phyloP scores from a whole-genome alignment of 2,113 vertebrate species.

The Polyodon spathula region DNA sequence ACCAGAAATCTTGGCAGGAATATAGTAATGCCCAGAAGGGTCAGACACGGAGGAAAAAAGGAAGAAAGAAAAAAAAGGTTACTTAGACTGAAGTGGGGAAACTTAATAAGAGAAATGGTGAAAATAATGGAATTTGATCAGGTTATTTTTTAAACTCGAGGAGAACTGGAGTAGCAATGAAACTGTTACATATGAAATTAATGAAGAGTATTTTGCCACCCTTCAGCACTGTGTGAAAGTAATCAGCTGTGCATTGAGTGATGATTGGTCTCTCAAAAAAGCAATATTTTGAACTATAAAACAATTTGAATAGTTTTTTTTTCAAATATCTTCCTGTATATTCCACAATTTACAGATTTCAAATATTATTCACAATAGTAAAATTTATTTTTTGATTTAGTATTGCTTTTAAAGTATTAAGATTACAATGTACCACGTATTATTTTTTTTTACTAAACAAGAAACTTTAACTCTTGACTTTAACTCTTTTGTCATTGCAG shows the following conservation, averaged over 20 bases:
- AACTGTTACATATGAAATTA: constrained; percentile 1
- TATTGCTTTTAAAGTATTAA: too few relatives aligned
- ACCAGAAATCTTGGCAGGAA: constrained; percentile 48
- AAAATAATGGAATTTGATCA: constrained; percentile 3
- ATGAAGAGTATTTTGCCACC: not conserved
- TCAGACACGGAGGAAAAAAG: constrained; percentile 37
- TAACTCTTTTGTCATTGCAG: too few relatives aligned
- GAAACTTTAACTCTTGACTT: too few relatives aligned
- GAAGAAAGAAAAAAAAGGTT: constrained; percentile 18
- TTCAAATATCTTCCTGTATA: too few relatives aligned
- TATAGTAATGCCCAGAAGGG: constrained; percentile 32
- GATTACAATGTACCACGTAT: too few relatives aligned
- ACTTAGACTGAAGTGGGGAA: not conserved
- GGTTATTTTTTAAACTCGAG: not conserved
- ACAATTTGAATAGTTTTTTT: too few relatives aligned
- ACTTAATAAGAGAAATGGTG: constrained; percentile 1
- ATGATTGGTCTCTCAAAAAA: not conserved
- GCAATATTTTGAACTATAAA: too few relatives aligned
- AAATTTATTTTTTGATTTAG: too few relatives aligned
- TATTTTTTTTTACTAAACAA: too few relatives aligned
- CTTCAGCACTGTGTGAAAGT: not conserved
- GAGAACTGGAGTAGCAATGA: not conserved
- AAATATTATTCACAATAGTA: too few relatives aligned
- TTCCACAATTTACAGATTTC: too few relatives aligned
- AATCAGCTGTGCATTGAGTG: not conserved